These are phyloP conservation scores for Ochropacha duplaris DNA, from an alignment of 2,888 invertebrate genomes.

Conservation along the genomic window DNA sequence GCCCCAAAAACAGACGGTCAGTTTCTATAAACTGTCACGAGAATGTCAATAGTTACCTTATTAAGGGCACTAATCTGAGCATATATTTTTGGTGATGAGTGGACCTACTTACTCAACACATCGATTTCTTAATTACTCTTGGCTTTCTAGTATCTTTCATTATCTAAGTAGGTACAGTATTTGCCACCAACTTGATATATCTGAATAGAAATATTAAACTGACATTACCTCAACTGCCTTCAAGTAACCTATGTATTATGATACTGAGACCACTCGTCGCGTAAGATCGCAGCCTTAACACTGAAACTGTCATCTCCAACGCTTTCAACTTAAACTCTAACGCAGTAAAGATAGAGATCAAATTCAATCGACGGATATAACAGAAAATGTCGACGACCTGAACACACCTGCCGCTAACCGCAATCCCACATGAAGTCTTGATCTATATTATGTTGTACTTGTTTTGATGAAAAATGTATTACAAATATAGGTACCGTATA, in stretches of 20 bases:
- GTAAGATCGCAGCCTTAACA: conserved; percentile 39
- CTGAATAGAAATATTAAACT: neutral
- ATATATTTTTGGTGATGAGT: too few relatives aligned
- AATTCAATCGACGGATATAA: conserved; percentile 18
- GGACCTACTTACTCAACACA: too few relatives aligned
- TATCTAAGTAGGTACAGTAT: too few relatives aligned
- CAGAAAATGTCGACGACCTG: conserved; percentile 65
- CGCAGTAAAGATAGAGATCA: conserved; percentile 3
- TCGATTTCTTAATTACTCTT: too few relatives aligned
- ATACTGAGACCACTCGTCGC: conserved; percentile 31
- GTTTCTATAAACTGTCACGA: too few relatives aligned
- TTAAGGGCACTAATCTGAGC: too few relatives aligned
- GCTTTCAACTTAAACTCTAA: conserved; percentile 18
- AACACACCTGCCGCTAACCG: conserved; percentile 60
- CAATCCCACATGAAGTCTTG: conserved; percentile 53
- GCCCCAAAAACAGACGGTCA: too few relatives aligned
- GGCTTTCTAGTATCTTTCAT: too few relatives aligned
- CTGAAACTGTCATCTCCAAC: conserved; percentile 20
- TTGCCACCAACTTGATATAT: too few relatives aligned
- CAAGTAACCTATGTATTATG: conserved; percentile 26
- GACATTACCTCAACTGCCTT: neutral
- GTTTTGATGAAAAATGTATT: conserved; percentile 28
- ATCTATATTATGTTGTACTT: conserved; percentile 39
- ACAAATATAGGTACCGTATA: conserved; percentile 19
- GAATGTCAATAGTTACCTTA: too few relatives aligned